phyloP scores from a whole-genome alignment of 1,140 invertebrate genomes.

The Drosophila arawakana region DNA sequence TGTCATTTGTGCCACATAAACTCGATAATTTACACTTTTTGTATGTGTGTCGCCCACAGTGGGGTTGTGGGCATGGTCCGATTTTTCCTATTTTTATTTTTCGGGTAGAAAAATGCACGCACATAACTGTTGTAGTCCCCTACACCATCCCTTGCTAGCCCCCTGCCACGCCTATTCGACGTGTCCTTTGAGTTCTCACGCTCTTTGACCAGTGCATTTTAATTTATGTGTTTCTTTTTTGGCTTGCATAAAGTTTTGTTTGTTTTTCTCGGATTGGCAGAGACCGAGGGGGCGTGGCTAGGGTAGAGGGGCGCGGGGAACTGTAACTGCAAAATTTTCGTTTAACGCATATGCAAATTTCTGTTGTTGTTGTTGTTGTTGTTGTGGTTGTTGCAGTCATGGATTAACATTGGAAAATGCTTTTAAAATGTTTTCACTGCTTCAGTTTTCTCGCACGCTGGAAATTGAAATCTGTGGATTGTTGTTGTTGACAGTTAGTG shows the following conservation, averaged over 20 bases:
- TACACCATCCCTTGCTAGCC: background rate
- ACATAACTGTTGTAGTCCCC: background rate
- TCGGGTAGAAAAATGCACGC: conserved; percentile 23
- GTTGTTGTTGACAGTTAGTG: conserved; percentile 5
- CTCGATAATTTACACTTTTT: conserved; percentile 59
- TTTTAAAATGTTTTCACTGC: conserved; percentile 44
- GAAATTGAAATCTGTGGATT: conserved; percentile 60
- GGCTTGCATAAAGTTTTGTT: conserved; percentile 12
- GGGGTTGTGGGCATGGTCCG: background rate
- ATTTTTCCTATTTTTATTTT: conserved; percentile 13
- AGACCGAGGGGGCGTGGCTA: no score
- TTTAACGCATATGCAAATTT: conserved; percentile 35
- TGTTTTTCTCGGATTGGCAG: conserved; percentile 6
- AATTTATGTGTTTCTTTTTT: conserved; percentile 29
- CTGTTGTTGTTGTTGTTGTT: conserved; percentile 6
- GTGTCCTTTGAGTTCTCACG: no score
- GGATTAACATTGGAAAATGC: conserved; percentile 62
- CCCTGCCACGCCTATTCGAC: background rate
- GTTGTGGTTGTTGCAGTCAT: conserved; percentile 17
- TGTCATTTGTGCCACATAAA: conserved; percentile 63
- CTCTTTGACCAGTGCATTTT: conserved; percentile 21
- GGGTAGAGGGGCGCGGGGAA: background rate
- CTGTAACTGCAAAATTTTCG: background rate
- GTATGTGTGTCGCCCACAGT: background rate
- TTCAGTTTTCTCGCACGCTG: conserved; percentile 44